Percentiles rank a stretch among this genome's conserved stretches.
phyloP scores from a whole-genome alignment of 1,140 invertebrate genomes.

The Drosophila funebris region DNA sequence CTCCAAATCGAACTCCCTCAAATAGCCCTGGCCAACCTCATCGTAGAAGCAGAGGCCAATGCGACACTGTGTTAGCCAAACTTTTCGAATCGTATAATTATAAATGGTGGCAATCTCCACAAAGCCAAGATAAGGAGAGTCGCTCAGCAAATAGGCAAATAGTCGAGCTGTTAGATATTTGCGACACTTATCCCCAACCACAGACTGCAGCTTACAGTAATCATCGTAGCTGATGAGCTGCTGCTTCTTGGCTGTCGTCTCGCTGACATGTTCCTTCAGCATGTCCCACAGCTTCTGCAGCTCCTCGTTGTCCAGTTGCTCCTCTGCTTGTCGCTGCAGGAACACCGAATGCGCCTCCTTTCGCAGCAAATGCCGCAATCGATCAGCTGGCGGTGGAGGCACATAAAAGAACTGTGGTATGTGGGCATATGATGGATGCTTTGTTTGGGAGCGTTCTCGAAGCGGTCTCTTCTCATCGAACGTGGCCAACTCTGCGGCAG shows the following conservation, averaged over 20 bases:
- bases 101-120: slow-evolving; percentile 94
- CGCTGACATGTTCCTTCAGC: slow-evolving; percentile 91
- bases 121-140: slow-evolving; percentile 89
- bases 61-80: slow-evolving; percentile 96
- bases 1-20: slow-evolving; percentile 96
- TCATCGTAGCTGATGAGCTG: slow-evolving; percentile 94
- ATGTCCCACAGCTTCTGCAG: slow-evolving; percentile 93
- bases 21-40: slow-evolving; percentile 95
- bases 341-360: slow-evolving; percentile 94
- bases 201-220: slow-evolving; percentile 90
- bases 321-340: slow-evolving; percentile 91
- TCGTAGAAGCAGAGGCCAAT: slow-evolving; percentile 97
- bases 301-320: slow-evolving; percentile 94
- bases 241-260: slow-evolving; percentile 89
- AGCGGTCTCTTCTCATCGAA: slow-evolving; percentile 42
- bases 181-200: slow-evolving; percentile 88
- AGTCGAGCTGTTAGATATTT: slow-evolving; percentile 93
- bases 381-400: slow-evolving; percentile 89
- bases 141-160: slow-evolving; percentile 93
- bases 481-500: slow-evolving; percentile 22
- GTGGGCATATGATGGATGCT: slow-evolving; percentile 71
- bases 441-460: neutral
- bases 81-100: slow-evolving; percentile 97
- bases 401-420: slow-evolving; percentile 93
- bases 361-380: slow-evolving; percentile 90